Conservation (phyloP, 2,113 vertebrate species). For the Larimichthys polyactis region DNA sequence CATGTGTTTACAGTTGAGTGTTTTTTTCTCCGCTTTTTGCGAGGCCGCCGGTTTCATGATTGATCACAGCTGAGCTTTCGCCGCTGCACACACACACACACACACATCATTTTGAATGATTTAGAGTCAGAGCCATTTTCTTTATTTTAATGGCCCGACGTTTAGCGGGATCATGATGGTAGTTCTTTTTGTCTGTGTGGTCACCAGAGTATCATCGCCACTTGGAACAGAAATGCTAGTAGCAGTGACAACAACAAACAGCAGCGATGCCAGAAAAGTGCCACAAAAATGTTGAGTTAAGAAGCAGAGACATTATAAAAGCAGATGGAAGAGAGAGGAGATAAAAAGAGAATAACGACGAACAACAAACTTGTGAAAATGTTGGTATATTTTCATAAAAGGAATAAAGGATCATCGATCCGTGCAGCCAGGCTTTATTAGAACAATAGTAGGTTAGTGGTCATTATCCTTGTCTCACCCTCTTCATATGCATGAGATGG, state of each 20-base stretch:
- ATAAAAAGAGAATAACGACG: constrained; percentile 17
- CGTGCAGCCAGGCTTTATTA: background rate
- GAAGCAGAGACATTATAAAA: constrained; percentile 5
- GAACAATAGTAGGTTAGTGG: background rate
- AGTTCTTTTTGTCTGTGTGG: constrained; percentile 50
- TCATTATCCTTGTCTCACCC: constrained; percentile 5
- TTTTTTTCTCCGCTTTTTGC: background rate
- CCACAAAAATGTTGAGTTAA: constrained; percentile 19
- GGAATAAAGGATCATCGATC: background rate
- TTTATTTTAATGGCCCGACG: constrained; percentile 8
- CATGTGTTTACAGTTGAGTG: background rate
- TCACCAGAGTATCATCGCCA: constrained; percentile 25
- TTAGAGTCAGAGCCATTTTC: constrained; percentile 45
- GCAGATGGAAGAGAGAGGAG: constrained; percentile 13
- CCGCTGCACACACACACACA: constrained; percentile 15
- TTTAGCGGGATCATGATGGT: constrained; percentile 39
- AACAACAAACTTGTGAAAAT: no score
- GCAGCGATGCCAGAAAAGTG: constrained; percentile 4
- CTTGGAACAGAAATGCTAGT: constrained; percentile 27
- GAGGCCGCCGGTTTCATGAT: constrained; percentile 14
- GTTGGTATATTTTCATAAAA: background rate
- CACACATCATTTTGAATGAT: constrained; percentile 33
- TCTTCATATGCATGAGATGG: constrained; percentile 14
- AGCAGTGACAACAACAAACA: constrained; percentile 11
- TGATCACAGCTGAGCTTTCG: constrained; percentile 22